Percentiles rank a stretch among this genome's conserved stretches.
These are phyloP conservation scores for Bombus affinis DNA, from an alignment of 1,140 invertebrate genomes.

Conservation along the genomic window DNA sequence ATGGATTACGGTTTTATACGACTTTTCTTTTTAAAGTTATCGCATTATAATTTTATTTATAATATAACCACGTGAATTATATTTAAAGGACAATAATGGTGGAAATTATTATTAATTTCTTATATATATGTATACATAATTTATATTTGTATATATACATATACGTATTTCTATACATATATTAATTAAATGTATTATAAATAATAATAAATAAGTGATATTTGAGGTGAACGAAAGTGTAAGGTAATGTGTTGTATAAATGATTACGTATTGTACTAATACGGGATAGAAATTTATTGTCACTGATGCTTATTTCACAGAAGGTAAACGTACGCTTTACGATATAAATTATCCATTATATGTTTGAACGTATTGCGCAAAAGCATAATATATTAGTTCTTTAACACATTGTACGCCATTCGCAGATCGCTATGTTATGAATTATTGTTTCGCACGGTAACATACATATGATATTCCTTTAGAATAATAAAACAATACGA, in stretches of 20 bases:
- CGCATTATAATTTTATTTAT: neutral
- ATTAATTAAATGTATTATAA: no score
- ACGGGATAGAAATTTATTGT: neutral
- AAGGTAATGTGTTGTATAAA: neutral
- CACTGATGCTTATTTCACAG: neutral
- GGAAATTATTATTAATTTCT: neutral
- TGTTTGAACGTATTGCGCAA: neutral
- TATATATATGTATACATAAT: neutral
- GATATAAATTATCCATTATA: neutral
- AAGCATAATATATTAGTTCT: constrained; percentile 1
- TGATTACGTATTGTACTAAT: neutral
- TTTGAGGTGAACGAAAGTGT: neutral
- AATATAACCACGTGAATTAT: neutral
- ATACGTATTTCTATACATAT: no score
- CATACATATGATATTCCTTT: neutral
- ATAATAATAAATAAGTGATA: neutral
- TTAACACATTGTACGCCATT: neutral
- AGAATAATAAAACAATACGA: neutral
- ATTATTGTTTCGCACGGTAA: neutral
- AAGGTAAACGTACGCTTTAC: neutral
- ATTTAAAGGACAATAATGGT: neutral
- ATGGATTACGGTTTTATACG: neutral
- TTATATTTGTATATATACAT: no score
- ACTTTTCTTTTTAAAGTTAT: neutral
- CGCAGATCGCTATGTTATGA: neutral